These are phyloP conservation scores for Mormoops blainvillei DNA, from an alignment of 2,113 vertebrate genomes.

Conservation along the genomic window DNA sequence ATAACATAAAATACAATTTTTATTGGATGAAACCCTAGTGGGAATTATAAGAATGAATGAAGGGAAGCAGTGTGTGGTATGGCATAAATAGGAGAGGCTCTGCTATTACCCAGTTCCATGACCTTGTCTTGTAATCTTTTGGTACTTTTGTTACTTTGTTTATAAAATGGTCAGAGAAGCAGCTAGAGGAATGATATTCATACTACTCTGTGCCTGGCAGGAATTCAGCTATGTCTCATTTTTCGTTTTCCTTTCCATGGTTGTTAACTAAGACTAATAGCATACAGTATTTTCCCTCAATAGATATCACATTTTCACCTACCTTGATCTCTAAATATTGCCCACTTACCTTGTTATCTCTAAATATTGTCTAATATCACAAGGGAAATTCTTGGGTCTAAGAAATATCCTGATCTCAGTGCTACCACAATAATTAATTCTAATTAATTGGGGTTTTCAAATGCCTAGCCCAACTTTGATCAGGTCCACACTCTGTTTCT, in stretches of 20 bases:
- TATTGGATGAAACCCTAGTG: background rate
- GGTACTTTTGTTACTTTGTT: background rate
- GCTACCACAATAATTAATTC: background rate
- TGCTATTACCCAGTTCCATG: background rate
- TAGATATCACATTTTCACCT: background rate
- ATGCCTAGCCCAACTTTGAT: background rate
- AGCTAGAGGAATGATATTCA: background rate
- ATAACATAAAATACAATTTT: slow-evolving; percentile 3
- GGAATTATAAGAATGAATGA: background rate
- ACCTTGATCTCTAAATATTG: background rate
- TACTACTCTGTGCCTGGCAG: background rate
- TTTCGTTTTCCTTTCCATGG: background rate
- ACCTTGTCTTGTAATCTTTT: background rate
- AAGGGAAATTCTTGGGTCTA: background rate
- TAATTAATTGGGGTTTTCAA: background rate
- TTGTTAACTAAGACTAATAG: background rate
- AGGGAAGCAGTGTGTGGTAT: background rate
- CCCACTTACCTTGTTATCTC: background rate
- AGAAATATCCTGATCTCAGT: background rate
- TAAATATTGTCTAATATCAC: background rate
- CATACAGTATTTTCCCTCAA: background rate
- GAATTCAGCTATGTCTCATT: background rate
- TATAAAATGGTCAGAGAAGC: background rate
- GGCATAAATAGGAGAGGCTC: background rate
- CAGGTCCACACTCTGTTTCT: background rate